Base-by-base conservation (phyloP, 2,113 vertebrate genomes). In the Syngnathus typhle region DNA sequence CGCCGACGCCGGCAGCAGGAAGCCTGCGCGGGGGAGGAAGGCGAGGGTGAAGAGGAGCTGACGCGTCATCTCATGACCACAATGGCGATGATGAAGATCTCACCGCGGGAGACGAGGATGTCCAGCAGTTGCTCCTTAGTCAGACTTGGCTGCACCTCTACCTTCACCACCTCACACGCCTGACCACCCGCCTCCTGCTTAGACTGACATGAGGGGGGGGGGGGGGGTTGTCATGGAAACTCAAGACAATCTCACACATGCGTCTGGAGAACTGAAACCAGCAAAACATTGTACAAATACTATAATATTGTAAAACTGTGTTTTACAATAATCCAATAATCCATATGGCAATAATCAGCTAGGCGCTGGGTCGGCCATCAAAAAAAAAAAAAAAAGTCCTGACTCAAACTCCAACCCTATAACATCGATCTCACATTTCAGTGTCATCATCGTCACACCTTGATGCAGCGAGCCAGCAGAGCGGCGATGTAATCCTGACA, bases 121-220 rank as follows among this genome's bases (percentile, higher is more conserved):
- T 97, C 93, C 82, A 94, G 85, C 77, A 98, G 94, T 68, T 94
- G 94, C 70, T 97, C 93, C 86, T 93, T 97, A 82, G 91, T 94
- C 83, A 97, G 94, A 75, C 76, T 86, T 76, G 90, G 79, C 64
- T 94, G 91, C 84, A 98, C 92, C 83, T 95, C 88, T 38, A 95
- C 91, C 85, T 84, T 90, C 71, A 98, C 59, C 18, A 98, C 91
- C 72, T 97, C 94, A 90, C 95, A 98, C 8, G 60, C 60, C 73
- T 88, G 90, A 55, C 95, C 94, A 61, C 82, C 87, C 64, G 89
- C 89, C 83, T 93, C 89, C 83, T 95, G 93, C 72, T 93, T 96
- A 73, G 93, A 90, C 95, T 98, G 87, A 7, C 60, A 16, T 32
- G 63, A 67, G 60, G 4, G 10, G 16, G 1, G 32, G 32, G 69